A percentile compares a stretch with the other conserved stretches of the same genome.
Conservation (phyloP, 2,888 invertebrate genomes). For the Cheilosia variabilis region DNA sequence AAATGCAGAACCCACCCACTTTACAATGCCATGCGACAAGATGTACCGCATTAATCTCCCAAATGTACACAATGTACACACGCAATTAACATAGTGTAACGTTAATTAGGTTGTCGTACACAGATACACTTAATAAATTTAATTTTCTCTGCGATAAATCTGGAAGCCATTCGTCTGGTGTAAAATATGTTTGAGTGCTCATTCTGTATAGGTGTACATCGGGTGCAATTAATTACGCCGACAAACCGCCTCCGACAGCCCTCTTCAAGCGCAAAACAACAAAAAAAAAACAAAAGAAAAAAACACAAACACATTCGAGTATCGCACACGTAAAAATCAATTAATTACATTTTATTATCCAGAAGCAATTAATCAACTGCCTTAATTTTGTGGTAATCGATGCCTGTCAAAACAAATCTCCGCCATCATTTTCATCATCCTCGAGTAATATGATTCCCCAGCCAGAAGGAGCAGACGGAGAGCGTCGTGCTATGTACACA, state of each 20-base stretch:
- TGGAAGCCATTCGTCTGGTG: conserved; percentile 68
- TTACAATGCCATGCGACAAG: conserved; percentile 69
- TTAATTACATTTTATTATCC: conserved; percentile 75
- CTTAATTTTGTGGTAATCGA: conserved; percentile 75
- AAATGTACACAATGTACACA: conserved; percentile 65
- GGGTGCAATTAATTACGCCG: conserved; percentile 59
- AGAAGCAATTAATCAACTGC: conserved; percentile 73
- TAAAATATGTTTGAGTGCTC: conserved; percentile 65
- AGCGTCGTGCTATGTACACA: conserved; percentile 28
- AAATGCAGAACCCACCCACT: conserved; percentile 68
- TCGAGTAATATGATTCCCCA: conserved; percentile 79
- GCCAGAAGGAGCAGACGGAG: conserved; percentile 55
- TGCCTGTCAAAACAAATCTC: conserved; percentile 83
- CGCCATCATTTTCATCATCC: conserved; percentile 82
- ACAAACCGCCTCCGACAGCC: conserved; percentile 45
- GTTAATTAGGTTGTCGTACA: conserved; percentile 75
- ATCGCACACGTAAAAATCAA: conserved; percentile 66
- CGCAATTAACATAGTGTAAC: conserved; percentile 75
- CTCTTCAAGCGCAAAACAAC: conserved; percentile 22
- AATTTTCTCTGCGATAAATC: conserved; percentile 74
- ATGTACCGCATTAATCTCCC: conserved; percentile 69
- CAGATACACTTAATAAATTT: conserved; percentile 76
- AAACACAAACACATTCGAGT: conserved; percentile 30
- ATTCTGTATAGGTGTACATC: conserved; percentile 46
- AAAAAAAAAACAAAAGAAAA: conserved; percentile 27